Conservation (phyloP, 1,140 invertebrate genomes). For the Himalopsyche phryganea region DNA sequence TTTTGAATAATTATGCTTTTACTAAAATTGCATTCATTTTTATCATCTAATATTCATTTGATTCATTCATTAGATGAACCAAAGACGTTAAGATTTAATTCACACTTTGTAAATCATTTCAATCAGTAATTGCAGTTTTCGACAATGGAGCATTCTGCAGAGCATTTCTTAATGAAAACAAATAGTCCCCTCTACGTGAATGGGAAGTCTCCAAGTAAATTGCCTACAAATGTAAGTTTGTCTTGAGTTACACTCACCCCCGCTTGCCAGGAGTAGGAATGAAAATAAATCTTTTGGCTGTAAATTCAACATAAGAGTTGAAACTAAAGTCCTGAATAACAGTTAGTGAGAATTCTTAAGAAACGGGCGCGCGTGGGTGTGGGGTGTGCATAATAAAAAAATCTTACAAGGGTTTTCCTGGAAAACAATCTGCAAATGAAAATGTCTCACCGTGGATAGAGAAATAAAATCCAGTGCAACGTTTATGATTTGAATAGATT, state of each 20-base stretch:
- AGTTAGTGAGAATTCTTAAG: conserved; percentile 10
- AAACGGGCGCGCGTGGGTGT: background rate
- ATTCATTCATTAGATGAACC: no score
- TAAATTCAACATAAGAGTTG: conserved; percentile 34
- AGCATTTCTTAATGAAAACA: conserved; percentile 33
- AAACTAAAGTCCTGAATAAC: conserved; percentile 34
- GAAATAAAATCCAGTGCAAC: background rate
- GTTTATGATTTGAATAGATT: no score
- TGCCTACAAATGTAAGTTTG: conserved; percentile 36
- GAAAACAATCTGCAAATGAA: conserved; percentile 33
- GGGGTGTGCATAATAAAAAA: background rate
- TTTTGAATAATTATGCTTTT: no score
- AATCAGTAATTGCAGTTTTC: conserved; percentile 8
- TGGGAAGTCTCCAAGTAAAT: conserved; percentile 34
- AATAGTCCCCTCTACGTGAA: conserved; percentile 26
- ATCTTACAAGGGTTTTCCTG: conserved; percentile 13
- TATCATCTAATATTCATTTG: no score
- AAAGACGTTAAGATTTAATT: no score
- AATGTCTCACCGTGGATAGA: background rate
- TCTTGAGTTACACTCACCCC: conserved; percentile 30
- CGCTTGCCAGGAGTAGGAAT: conserved; percentile 26
- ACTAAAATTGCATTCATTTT: no score
- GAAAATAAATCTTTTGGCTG: conserved; percentile 34
- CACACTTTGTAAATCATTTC: conserved; percentile 11
- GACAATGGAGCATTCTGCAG: conserved; percentile 13